Percentiles rank a stretch among this genome's conserved stretches.
Conservation (phyloP, 2,888 invertebrate species). For the Elgonia sp. region DNA sequence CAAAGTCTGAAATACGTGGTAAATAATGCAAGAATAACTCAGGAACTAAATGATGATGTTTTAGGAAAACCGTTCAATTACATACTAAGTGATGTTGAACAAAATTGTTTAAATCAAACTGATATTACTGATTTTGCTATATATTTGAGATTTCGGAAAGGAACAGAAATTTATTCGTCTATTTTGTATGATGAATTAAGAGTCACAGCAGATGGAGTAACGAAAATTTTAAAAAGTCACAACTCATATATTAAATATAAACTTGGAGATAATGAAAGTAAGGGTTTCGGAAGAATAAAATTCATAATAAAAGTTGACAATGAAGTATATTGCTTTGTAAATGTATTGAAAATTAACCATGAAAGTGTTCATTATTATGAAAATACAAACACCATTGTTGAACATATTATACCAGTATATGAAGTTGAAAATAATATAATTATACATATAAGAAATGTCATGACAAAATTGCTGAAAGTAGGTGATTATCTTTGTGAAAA, state of each 20-base stretch:
- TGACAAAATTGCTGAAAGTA: not conserved
- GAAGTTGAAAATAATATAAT: not conserved
- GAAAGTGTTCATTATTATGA: not conserved
- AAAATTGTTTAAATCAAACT: no score
- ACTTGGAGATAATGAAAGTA: not conserved
- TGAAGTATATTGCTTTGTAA: not conserved
- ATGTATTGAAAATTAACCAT: not conserved
- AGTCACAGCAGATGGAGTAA: no score
- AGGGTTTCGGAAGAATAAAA: not conserved
- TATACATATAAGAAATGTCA: not conserved
- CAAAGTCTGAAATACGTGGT: not conserved
- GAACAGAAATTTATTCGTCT: not conserved
- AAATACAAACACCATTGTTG: not conserved
- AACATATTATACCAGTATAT: not conserved
- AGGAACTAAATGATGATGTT: not conserved
- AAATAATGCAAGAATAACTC: not conserved
- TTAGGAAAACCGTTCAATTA: constrained; percentile 21
- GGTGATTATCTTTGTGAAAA: not conserved
- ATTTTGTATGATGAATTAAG: constrained; percentile 5
- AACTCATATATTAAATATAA: constrained; percentile 7
- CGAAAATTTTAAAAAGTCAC: constrained; percentile 10
- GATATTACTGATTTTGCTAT: no score
- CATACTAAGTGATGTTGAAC: no score
- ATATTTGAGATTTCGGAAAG: not conserved
- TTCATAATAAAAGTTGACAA: not conserved